Evolutionary conservation across 1,140 invertebrate genomes (phyloP), one percentile per base, ranked within the genome.

Genomic region (Trinorchestia longiramus): DNA sequence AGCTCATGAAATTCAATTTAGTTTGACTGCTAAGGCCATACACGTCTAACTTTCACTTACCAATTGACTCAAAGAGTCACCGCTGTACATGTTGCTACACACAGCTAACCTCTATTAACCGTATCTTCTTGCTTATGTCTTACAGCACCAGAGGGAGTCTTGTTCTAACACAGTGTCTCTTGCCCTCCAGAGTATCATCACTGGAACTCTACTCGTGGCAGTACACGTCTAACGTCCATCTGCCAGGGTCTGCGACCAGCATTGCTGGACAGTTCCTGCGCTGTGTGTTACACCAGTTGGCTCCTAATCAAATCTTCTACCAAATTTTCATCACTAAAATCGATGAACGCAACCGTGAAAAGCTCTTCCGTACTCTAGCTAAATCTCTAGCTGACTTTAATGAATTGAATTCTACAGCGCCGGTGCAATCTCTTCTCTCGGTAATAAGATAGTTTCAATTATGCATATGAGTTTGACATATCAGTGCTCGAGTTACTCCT

Each of bases 241-340:
- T 99, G 96, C 99, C 99, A 19, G 99, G 99, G 96, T 98, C 98
- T 96, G 98, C 98, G 4, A 98, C 98, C 95, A 99, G 99, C 97
- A 99, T 99, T 87, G 99, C 99, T 0, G 98, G 99, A 97, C 99
- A 99, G 97, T 99, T 99, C 97, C 97, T 99, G 88, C 98, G 99
- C 96, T 99, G 99, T 97, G 98, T 99, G 95, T 98, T 99, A 57
- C 99, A 99, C 97, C 99, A 99, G 97, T 97, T 99, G 45, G 99
- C 99, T 28, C 99, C 99, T 0, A 99, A 99, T 97, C 99, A 99
- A 96, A 98, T 99, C 95, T 99, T 99, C 97, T 98, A 99, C 95
- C 99, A 99, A 98, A 98, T 99, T 97, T 99, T 99, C 97, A 98
- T 99, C 97, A 99, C 99, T 41, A 98, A 98, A 97, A 98, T 98